Base-by-base conservation (phyloP, 2,888 invertebrate genomes). In the Volucella zonaria region DNA sequence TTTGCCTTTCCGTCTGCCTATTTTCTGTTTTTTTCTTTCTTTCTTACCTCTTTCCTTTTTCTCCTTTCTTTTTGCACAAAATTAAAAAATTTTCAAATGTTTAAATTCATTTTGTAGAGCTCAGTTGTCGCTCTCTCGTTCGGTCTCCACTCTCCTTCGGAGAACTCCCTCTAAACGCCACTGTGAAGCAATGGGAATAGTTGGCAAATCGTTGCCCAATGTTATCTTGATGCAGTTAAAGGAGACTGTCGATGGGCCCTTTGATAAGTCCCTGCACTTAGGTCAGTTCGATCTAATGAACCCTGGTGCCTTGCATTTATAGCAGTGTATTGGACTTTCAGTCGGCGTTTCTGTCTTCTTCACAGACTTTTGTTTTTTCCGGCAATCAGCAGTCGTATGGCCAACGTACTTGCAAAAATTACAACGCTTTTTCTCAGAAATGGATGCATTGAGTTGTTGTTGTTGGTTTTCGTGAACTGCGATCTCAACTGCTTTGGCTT, bases 221-320 rank as follows among this genome's bases (percentile, higher is more conserved):
- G 23, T 42, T 1, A 52, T 66, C 10, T 67, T 76, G 1, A 76
- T 52, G 15, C 43, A 40, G 23, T 76, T 76, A 9, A 76, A 76
- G 0, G 45, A 52, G 9, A 67, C 67, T n/a, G 58, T 67, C 12
- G 42, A 9, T 10, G 75, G 49, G 38, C 56, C 66, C 47, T 58
- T 58, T 1, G 66, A 64, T 9, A 66, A 38, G 8, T 38, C 43
- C 8, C 66, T 67, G n/a, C 76, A 76, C n/a, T 10, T 76, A n/a
- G 76, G 76, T 10, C 59, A 59, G 38, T 67, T 67, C 8, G 42
- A 51, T 12, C 59, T 45, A 10, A 62, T 15, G 9, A 40, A 66
- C 1, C 66, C 58, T 9, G 58, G 66, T 18, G 49, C 38, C 43
- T 59, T 59, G 9, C 76, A 67, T 43, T 43, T 42, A 3, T 59